Conservation (phyloP, 2,113 vertebrate genomes). For the Megatriorchis doriae region DNA sequence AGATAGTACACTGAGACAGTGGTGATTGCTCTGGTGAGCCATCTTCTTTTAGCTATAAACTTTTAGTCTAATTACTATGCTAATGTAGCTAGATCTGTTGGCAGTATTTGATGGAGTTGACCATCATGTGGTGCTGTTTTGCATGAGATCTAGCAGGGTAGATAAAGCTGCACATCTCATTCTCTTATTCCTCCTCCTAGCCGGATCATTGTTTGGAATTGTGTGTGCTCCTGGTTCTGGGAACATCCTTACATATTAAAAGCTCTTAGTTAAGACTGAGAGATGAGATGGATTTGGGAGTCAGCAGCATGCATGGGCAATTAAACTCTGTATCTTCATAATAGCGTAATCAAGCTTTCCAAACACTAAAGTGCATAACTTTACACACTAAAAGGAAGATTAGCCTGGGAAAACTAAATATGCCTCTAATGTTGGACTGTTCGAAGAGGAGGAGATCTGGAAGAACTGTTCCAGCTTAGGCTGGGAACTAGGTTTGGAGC, state of each 20-base stretch:
- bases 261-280: neutral
- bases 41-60: neutral
- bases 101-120: neutral
- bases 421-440: neutral
- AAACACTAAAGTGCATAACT: neutral
- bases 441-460: neutral
- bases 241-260: neutral
- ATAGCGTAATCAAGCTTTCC: neutral
- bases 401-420: neutral
- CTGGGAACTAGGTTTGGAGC: neutral
- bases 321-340: neutral
- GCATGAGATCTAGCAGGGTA: neutral
- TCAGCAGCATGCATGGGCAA: neutral
- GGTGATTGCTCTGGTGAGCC: neutral
- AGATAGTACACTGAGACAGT: neutral
- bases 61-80: neutral
- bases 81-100: neutral
- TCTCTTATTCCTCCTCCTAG: neutral
- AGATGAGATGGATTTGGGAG: neutral
- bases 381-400: neutral
- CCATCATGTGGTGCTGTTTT: neutral
- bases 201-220: neutral
- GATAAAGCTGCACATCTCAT: neutral
- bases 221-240: neutral
- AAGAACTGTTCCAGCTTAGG: neutral